These are phyloP conservation scores for Zosterops lateralis DNA, from an alignment of 2,113 vertebrate species.

Conservation along the genomic window DNA sequence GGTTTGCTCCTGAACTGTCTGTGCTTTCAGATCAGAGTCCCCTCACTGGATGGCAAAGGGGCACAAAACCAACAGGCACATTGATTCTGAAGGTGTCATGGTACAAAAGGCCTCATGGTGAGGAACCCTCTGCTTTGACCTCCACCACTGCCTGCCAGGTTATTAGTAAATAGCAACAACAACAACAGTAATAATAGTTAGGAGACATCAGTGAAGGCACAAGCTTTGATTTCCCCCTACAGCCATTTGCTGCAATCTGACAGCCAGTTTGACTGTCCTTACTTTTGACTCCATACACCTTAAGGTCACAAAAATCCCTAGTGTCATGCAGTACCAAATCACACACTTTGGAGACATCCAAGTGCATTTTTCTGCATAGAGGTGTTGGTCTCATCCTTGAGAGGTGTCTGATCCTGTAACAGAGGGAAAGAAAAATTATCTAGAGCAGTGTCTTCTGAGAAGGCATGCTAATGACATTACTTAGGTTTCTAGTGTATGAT, in stretches of 20 bases:
- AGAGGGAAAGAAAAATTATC: not conserved
- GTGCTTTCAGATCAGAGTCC: not conserved
- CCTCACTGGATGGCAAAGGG: not conserved
- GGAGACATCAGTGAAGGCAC: not conserved
- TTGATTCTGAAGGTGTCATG: not conserved
- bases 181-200: not conserved
- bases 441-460: not conserved
- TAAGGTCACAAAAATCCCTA: not conserved
- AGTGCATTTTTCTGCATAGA: not conserved
- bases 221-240: not conserved
- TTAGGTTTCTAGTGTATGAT: not conserved
- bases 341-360: not conserved
- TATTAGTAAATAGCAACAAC: not conserved
- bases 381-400: not conserved
- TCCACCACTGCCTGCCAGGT: not conserved
- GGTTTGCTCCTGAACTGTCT: not conserved
- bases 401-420: not conserved
- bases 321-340: fast-evolving
- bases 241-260: fast-evolving
- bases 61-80: fast-evolving
- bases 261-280: not conserved
- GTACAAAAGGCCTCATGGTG: not conserved
- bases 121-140: not conserved
- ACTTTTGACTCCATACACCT: fast-evolving
- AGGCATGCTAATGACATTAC: fast-evolving